Conservation (phyloP, 2,113 vertebrate genomes). For the Actinemys pallida region DNA sequence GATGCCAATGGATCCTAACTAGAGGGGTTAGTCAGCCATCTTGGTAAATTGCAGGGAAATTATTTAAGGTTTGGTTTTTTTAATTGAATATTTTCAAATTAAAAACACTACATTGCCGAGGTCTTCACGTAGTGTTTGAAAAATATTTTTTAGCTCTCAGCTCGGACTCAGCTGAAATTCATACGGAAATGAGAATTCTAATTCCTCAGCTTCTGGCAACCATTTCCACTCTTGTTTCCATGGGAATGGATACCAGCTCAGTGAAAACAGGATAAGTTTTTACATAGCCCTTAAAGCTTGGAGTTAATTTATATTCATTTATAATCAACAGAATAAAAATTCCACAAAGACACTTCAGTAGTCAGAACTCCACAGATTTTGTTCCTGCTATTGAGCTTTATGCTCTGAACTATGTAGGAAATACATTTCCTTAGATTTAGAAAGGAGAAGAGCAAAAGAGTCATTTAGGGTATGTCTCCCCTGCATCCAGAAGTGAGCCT, state of each 20-base stretch:
- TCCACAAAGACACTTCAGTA: not conserved
- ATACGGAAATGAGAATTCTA: slow-evolving; percentile 40
- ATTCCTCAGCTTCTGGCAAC: slow-evolving; percentile 17
- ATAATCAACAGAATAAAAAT: not conserved
- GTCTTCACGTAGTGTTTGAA: slow-evolving; percentile 12
- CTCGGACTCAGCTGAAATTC: slow-evolving; percentile 23
- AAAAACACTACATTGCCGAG: not conserved
- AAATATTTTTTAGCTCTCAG: not conserved
- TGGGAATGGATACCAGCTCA: slow-evolving; percentile 30
- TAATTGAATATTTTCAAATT: slow-evolving; percentile 16
- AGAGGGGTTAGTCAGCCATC: not conserved
- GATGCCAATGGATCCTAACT: not conserved
- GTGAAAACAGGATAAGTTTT: slow-evolving; percentile 40
- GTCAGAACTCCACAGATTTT: not conserved
- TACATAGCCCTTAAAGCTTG: slow-evolving; percentile 1
- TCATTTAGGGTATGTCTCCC: not conserved
- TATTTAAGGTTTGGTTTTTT: not conserved
- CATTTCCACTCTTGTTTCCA: slow-evolving; percentile 23
- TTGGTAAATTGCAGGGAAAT: slow-evolving; percentile 4
- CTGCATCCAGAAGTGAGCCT: not conserved
- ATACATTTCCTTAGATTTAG: slow-evolving; percentile 1
- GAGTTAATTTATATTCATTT: not conserved
- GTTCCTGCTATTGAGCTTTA: not conserved
- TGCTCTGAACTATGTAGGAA: not conserved
- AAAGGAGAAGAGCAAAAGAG: not conserved